Evolutionary conservation across 2,888 invertebrate species (phyloP), one percentile per base, ranked within the genome.

Genomic region (Ectobius pallidus): DNA sequence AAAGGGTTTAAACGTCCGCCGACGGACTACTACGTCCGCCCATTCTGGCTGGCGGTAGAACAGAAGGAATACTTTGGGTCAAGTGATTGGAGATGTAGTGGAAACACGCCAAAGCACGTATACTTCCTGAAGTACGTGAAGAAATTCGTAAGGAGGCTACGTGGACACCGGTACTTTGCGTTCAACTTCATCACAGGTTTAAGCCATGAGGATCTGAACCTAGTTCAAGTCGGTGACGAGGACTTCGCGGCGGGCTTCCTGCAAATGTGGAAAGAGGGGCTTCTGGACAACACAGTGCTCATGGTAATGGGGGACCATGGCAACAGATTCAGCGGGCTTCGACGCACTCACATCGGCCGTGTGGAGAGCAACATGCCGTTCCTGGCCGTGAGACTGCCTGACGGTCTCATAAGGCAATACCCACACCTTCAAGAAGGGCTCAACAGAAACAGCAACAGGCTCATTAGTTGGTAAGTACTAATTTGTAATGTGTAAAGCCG

Each of bases 321-420:
- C 0, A 81, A 82, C 75, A 77, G 84, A 27, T 84, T 82, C 73
- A 84, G 83, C 20, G 76, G 77, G 42, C 80, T 83, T 39, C 77
- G 83, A 49, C 78, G 79, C 46, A 83, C 83, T 0, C 81, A 80
- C 74, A 79, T 83, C 14, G 84, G 84, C 0, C 80, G 83, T 65
- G 77, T 84, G 14, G 84, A 84, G 74, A 83, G 83, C 73, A 77
- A 84, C 22, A 79, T 84, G 73, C 84, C 85, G 0, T 80, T 83
- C 69, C 77, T 84, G 71, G 80, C 79, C 44, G 69, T 84, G 0
- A 78, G 79, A 3, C 78, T 84, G 27, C 84, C 84, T 3, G 72
- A 77, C 18, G 80, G 80, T 78, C 80, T 84, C 67, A 77, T 76
- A 22, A 44, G 73, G 46, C 79, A 78, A 70, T 81, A 81, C 74